Base-by-base conservation (phyloP, 2,888 invertebrate species). In the Tiphia femorata region DNA sequence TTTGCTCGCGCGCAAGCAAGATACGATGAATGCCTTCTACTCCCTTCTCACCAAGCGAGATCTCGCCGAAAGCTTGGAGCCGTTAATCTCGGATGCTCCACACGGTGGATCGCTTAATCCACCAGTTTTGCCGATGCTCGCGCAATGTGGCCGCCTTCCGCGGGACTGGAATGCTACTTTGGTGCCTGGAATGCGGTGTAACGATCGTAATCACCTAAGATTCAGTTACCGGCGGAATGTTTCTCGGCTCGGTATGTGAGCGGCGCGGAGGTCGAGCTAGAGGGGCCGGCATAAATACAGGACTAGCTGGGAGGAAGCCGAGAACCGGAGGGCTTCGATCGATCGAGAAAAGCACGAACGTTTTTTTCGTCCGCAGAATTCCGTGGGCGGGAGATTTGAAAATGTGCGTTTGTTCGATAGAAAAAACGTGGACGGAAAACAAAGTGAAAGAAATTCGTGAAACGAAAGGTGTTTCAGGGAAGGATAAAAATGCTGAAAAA, bases 151-250 rank as follows among this genome's bases (percentile, higher is more conserved):
- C 63, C 50, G 58, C 48, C 30, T 4, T 33, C 12, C 33, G 12
- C 33, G 33, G 62, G 62, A 63, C 62, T 59, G 71, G 69, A 75
- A 76, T 76, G 69, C 70, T 77, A 72, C 76, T 77, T 76, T 71
- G 69, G 77, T 77, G 74, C 70, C 70, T 71, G 76, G 79, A 80
- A 80, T 79, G 75, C 66, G 75, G 69, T 72, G 74, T 75, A 76
- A 79, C 74, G 73, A 79, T 78, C 75, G 72, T 74, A 69, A 76
- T 67, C 74, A 72, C 65, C 67, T 63, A 71, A 71, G 69, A 73
- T 74, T 73, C 68, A 74, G 69, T 66, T 65, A 66, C 58, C 59
- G 61, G 62, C 48, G 74, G 75, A 75, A 75, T 75, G 73, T 72
- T 73, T 62, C 71, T 67, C 62, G 58, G 43, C 54, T 38, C 68